Percentiles rank a stretch among this genome's conserved stretches.
Conservation (phyloP, 2,888 invertebrate genomes). For the Gymnoscelis rufifasciata region DNA sequence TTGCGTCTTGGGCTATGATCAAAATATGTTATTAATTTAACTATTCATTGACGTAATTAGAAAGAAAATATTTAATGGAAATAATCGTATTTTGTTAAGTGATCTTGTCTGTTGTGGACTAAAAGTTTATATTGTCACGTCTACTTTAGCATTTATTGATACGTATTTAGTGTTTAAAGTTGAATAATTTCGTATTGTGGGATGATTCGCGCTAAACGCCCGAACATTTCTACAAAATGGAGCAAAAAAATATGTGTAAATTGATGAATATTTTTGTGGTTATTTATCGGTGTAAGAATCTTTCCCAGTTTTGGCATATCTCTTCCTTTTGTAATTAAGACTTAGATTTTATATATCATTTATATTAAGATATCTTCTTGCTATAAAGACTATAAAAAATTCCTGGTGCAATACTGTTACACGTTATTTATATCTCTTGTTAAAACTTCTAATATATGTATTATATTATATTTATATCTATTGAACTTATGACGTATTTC, state of each 20-base stretch:
- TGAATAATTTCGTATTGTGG: conserved; percentile 11
- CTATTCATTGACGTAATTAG: background rate
- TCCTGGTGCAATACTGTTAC: conserved; percentile 15
- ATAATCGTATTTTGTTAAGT: background rate
- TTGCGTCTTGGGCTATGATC: background rate
- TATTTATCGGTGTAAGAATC: conserved; percentile 50
- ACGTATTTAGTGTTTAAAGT: conserved; percentile 22
- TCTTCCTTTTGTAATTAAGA: conserved; percentile 34
- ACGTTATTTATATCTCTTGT: background rate
- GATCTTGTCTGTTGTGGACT: too few relatives aligned
- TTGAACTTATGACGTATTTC: background rate
- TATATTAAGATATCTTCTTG: conserved; percentile 18
- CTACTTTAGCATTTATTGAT: conserved; percentile 18
- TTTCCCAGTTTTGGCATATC: conserved; percentile 38
- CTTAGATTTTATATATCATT: conserved; percentile 25
- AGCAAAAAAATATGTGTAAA: conserved; percentile 13
- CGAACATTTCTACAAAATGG: conserved; percentile 13
- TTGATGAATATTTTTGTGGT: conserved; percentile 34
- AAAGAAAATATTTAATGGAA: background rate
- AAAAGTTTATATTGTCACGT: conserved; percentile 13
- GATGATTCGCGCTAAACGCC: conserved; percentile 9
- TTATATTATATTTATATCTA: background rate
- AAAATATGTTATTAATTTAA: background rate
- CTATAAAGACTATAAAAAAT: background rate
- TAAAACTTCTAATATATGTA: background rate